Evolutionary conservation across 1,140 invertebrate genomes (phyloP), one percentile per base, ranked within the genome.

Genomic region (Chymomyza costata): DNA sequence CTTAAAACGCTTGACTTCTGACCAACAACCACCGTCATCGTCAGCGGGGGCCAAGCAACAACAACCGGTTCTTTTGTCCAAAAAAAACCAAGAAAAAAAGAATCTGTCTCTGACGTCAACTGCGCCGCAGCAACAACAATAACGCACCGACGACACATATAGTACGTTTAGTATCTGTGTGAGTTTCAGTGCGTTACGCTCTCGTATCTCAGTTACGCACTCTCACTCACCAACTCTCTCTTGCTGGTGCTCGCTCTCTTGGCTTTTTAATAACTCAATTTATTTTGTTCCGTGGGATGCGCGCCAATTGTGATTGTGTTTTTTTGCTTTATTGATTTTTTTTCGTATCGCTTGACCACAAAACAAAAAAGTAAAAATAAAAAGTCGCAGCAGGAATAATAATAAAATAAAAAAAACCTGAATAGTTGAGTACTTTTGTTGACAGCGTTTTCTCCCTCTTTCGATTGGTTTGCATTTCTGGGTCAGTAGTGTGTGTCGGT

Each of bases 31-130:
- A 58, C 55, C 71, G 57, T 58, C 65, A 62, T 65, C 32, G 19
- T 10, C 16, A 35, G 13, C 40, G 45, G 32, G 21, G 3, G 21
- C 21, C 21, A 25, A 8, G 50, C 52, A 60, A 52, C 43, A 43
- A 39, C 35, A 78, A 78, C 71, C 71, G 71, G 71, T 76, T 76
- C 40, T 76, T 78, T 78, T 76, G 71, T 54, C 63, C 66, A 76
- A 66, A 59, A 70, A 67, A 58, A 63, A 65, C 39, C 37, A 21
- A 64, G 51, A 51, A 60, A 55, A 54, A 51, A 54, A 40, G 35
- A 70, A 63, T 71, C 65, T 54, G 65, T 47, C 55, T 76, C 71
- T 76, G 71, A 76, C 71, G 71, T 78, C 71, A 76, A 71, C 71
- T 55, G 58, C 52, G 58, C 45, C 56, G 53, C 58, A 49, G 35